These are phyloP conservation scores for Allochrocebus solatus DNA, from an alignment of 2,797 vertebrate species.

Conservation along the genomic window DNA sequence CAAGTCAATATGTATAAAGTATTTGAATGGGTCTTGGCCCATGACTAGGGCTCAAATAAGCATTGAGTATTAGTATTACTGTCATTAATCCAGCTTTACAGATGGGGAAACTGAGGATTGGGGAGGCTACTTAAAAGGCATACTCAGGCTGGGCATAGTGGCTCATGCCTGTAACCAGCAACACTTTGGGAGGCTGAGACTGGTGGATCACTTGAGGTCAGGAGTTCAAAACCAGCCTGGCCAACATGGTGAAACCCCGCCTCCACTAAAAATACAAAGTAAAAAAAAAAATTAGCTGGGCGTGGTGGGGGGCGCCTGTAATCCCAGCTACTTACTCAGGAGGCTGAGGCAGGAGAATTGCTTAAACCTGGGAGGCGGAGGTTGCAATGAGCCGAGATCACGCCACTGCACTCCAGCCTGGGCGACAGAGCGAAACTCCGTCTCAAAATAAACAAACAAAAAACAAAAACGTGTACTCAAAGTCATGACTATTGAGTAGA, in stretches of 20 bases:
- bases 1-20: neutral
- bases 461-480: neutral
- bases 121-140: neutral
- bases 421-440: accelerated
- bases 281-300: neutral
- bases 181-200: neutral
- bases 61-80: neutral
- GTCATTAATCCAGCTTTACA: neutral
- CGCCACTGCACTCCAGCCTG: neutral
- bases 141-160: neutral
- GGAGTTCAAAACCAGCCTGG: neutral
- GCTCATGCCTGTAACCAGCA: neutral
- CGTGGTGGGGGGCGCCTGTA: neutral
- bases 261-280: neutral
- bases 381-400: neutral
- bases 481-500: neutral
- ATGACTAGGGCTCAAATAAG: neutral
- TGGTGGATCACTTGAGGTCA: neutral
- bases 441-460: neutral
- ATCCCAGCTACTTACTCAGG: neutral
- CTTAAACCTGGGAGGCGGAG: neutral
- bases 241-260: neutral
- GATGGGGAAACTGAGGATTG: slow-evolving; percentile 19
- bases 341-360: neutral
- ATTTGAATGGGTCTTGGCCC: neutral